These are phyloP conservation scores for Eilema depressum DNA, from an alignment of 2,888 invertebrate species.

Conservation along the genomic window DNA sequence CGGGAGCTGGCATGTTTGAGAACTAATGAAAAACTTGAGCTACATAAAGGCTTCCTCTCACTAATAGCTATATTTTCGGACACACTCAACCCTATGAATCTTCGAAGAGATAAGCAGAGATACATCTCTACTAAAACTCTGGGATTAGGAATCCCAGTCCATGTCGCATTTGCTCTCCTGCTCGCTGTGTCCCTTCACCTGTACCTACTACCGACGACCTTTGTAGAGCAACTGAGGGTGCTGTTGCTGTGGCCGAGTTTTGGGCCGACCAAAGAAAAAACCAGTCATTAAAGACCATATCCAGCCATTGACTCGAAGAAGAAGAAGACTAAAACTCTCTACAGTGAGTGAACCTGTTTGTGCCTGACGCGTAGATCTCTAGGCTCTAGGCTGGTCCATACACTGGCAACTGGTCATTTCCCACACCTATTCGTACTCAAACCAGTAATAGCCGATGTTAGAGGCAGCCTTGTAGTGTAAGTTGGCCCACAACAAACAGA, in stretches of 20 bases:
- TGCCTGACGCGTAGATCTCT: no score
- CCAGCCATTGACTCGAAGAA: no score
- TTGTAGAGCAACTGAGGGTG: no score
- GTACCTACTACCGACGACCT: no score
- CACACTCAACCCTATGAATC: background rate
- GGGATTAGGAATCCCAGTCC: no score
- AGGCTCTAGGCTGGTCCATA: background rate
- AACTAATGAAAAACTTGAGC: background rate
- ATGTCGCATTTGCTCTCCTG: no score
- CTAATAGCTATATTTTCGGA: background rate
- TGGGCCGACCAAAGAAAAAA: no score
- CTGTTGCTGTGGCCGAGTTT: no score
- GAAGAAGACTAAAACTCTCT: background rate
- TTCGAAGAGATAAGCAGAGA: background rate
- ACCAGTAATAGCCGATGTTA: background rate
- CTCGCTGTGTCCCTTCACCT: no score
- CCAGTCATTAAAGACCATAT: no score
- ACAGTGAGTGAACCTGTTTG: background rate
- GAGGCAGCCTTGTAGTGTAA: background rate
- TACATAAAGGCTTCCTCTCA: background rate
- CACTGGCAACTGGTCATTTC: background rate
- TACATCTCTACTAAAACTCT: background rate
- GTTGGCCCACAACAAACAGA: background rate
- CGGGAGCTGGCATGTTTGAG: constrained; percentile 6
- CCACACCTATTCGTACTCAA: background rate